Conservation (phyloP, 2,888 invertebrate genomes). For the Scaptomyza reducta region DNA sequence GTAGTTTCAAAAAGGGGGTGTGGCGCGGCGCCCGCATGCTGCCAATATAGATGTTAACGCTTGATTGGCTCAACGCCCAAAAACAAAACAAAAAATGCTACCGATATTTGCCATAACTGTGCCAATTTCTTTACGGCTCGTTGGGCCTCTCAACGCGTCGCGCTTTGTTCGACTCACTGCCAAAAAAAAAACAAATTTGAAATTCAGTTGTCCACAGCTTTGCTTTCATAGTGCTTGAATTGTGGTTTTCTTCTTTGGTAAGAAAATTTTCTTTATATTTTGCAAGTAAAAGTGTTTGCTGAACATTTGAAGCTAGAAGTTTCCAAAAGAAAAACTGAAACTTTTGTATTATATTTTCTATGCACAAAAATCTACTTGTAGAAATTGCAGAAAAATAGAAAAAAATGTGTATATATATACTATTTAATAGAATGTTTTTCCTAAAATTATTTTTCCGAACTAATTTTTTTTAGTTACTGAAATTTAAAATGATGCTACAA, state of each 20-base stretch:
- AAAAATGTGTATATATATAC: too few species aligned
- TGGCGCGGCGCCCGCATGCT: slow-evolving; percentile 30
- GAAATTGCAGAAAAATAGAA: too few species aligned
- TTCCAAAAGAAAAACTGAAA: too few species aligned
- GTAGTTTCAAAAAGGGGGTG: slow-evolving; percentile 26
- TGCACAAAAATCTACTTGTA: too few species aligned
- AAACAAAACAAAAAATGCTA: too few species aligned
- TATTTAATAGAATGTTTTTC: too few species aligned
- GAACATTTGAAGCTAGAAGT: too few species aligned
- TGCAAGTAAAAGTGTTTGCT: too few species aligned
- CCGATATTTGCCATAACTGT: slow-evolving; percentile 57
- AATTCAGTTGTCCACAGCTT: slow-evolving; percentile 45
- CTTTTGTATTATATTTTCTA: too few species aligned
- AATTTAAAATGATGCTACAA: too few species aligned
- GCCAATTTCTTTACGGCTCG: slow-evolving; percentile 64
- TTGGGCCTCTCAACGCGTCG: slow-evolving; percentile 41
- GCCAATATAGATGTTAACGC: slow-evolving; percentile 56
- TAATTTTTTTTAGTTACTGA: not conserved
- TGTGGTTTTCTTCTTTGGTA: slow-evolving; percentile 9
- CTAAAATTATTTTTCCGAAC: too few species aligned
- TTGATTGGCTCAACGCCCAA: slow-evolving; percentile 61
- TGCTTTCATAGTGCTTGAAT: slow-evolving; percentile 42
- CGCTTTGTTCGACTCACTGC: slow-evolving; percentile 25
- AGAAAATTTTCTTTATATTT: not conserved
- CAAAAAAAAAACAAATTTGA: slow-evolving; percentile 11